Evolutionary conservation across 2,888 invertebrate species (phyloP).

Genomic region (Dryococelus australis): DNA sequence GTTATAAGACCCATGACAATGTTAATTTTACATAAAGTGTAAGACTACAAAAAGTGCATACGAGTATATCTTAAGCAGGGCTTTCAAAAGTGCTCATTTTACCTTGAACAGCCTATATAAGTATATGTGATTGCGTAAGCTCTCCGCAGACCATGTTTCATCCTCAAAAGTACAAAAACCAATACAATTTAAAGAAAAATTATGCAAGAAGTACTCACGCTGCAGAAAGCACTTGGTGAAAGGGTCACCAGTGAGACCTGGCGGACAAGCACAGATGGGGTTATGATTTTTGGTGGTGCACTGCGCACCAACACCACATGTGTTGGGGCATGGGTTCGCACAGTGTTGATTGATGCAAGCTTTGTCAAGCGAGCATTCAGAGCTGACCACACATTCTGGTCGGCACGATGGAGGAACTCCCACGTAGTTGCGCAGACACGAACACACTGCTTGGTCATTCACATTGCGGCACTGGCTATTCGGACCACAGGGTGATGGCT

Average conservation of each 20-base stretch:
- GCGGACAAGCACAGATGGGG: slow-evolving; percentile 85
- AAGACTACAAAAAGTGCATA: too few species aligned
- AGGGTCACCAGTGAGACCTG: slow-evolving; percentile 87
- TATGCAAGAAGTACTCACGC: slow-evolving; percentile 63
- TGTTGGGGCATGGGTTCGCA: slow-evolving; percentile 86
- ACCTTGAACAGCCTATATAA: too few species aligned
- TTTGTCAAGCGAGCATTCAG: slow-evolving; percentile 81
- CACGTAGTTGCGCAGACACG: slow-evolving; percentile 79
- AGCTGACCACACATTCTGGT: slow-evolving; percentile 87
- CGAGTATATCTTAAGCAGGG: too few species aligned
- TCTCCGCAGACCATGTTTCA: too few species aligned
- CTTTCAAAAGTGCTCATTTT: too few species aligned
- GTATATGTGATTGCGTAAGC: too few species aligned
- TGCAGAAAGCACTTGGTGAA: slow-evolving; percentile 76
- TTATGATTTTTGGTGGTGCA: slow-evolving; percentile 86
- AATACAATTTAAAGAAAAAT: neutral
- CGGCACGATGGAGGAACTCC: slow-evolving; percentile 83
- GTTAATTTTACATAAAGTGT: too few species aligned
- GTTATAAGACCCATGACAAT: too few species aligned
- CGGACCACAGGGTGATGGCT: slow-evolving; percentile 86
- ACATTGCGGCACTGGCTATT: slow-evolving; percentile 85
- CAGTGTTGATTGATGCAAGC: slow-evolving; percentile 89
- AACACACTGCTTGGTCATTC: slow-evolving; percentile 83
- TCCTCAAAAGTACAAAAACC: too few species aligned
- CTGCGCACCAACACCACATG: slow-evolving; percentile 85